Evolutionary conservation across 2,888 invertebrate genomes (phyloP), one percentile per base, ranked within the genome.

Genomic region (Acronicta psi): DNA sequence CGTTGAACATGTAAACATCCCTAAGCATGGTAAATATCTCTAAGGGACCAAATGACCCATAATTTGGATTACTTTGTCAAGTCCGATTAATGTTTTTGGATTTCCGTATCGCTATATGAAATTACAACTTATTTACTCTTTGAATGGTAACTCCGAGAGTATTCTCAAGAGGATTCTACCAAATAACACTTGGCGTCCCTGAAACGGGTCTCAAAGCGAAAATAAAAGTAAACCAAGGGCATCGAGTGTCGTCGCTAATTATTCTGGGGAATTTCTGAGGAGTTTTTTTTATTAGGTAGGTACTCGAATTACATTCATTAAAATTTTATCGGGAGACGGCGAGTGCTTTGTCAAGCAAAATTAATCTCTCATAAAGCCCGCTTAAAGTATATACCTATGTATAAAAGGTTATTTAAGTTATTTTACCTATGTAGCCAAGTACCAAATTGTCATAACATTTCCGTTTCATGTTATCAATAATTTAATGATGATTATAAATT

Each of bases 191-290:
- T 55, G 11, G 40, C 20, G 59, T 57, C 64, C 31, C 55, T 47
- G 53, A 62, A 72, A 62, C 51, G 54, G 60, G 65, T 58, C 54
- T 57, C 60, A 41, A 40, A 61, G 66, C 66, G 64, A 64, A 61
- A 70, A 62, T 59, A 68, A 58, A 69, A 72, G 64, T 73, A 62
- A 56, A 64, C 45, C 49, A 73, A 45, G 45, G 57, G 51, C 17
- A 63, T 71, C 59, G 51, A 66, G 65, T 73, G 55, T 60, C 56
- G 37, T 29, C 25, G 46, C 62, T 57, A 73, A 73, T 60, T 59
- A 59, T 59, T 62, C 25, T 65, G 43, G 20, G 55, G 51, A 17
- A 49, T 42, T 52, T 45, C 31, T 40, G 36, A 56, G 43, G 25
- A 59, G 50, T 7, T 38, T 46, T n/a, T 53, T 44, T 18, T 14